Conservation (phyloP, 2,113 vertebrate species). For the Nothoprocta perdicaria region DNA sequence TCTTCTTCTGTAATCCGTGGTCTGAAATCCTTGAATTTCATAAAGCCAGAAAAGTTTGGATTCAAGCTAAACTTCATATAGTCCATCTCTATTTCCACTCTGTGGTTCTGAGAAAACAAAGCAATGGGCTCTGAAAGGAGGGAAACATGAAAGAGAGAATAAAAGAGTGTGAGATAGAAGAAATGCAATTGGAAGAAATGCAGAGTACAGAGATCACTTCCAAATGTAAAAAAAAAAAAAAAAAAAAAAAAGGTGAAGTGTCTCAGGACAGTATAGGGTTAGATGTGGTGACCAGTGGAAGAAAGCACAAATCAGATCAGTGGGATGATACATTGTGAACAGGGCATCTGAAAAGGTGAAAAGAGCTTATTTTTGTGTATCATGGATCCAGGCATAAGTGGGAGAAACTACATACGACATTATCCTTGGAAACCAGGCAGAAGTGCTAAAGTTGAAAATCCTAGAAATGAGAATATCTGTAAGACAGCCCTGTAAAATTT, state of each 20-base stretch:
- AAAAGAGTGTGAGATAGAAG: background rate
- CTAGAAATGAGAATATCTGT: background rate
- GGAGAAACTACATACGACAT: background rate
- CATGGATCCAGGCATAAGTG: background rate
- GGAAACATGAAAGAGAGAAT: background rate
- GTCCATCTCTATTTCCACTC: background rate
- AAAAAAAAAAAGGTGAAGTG: background rate
- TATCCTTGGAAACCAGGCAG: background rate
- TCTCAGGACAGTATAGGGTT: background rate
- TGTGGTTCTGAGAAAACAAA: accelerated
- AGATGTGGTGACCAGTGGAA: background rate
- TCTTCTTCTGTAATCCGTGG: background rate
- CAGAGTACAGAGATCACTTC: background rate
- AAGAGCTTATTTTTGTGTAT: background rate
- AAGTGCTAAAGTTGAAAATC: background rate
- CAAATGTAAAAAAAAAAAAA: background rate
- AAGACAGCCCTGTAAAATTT: background rate
- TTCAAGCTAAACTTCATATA: accelerated
- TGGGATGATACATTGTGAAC: background rate
- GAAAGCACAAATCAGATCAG: accelerated
- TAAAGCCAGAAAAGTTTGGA: background rate
- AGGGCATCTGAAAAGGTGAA: background rate
- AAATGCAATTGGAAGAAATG: background rate
- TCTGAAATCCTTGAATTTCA: background rate
- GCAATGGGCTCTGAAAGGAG: background rate